Conservation (phyloP, 2,113 vertebrate species). For the Spea multiplicata region DNA sequence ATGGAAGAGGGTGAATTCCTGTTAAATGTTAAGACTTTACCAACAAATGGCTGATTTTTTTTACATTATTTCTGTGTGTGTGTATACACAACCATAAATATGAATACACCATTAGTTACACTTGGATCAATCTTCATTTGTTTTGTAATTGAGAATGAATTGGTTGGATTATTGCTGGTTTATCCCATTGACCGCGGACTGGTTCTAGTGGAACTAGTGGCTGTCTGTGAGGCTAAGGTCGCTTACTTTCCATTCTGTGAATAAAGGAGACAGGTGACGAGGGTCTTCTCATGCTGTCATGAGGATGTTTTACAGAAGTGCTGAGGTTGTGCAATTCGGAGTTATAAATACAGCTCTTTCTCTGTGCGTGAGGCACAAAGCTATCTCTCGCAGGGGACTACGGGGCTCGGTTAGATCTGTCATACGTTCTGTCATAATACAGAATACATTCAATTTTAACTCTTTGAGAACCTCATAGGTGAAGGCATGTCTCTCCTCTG, state of each 20-base stretch:
- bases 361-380: conserved; percentile 8
- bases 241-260: conserved; percentile 16
- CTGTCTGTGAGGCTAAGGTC: neutral
- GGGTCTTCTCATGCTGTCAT: conserved; percentile 19
- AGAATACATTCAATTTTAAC: neutral
- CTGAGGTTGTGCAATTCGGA: conserved; percentile 36
- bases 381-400: neutral
- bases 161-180: too few species aligned
- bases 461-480: neutral
- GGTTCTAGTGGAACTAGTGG: too few species aligned
- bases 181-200: too few species aligned
- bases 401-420: neutral
- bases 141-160: too few species aligned
- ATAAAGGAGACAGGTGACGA: conserved; percentile 34
- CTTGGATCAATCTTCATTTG: too few species aligned
- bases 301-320: conserved; percentile 16
- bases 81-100: too few species aligned
- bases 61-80: too few species aligned
- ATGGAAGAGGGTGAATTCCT: too few species aligned
- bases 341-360: conserved; percentile 36
- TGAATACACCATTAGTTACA: too few species aligned
- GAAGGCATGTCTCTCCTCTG: too few species aligned
- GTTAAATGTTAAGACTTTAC: too few species aligned
- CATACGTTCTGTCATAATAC: neutral
- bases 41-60: too few species aligned